These are phyloP conservation scores for Littorina saxatilis DNA, from an alignment of 1,140 invertebrate genomes.

Conservation along the genomic window DNA sequence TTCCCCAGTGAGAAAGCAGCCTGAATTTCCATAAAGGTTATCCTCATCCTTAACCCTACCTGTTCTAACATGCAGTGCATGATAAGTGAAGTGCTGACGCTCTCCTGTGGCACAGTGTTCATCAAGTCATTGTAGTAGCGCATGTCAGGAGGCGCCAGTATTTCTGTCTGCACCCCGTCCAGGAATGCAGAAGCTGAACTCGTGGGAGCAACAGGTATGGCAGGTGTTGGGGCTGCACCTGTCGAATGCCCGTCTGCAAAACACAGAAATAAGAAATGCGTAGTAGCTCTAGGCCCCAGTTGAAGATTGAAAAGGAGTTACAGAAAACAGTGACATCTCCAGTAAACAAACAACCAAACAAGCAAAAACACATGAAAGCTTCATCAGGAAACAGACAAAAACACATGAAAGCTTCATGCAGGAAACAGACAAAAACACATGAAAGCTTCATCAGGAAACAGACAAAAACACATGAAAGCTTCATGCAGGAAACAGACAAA, in stretches of 20 bases:
- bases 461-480: too few relatives aligned
- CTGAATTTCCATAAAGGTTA: too few relatives aligned
- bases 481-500: too few relatives aligned
- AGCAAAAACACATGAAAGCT: too few relatives aligned
- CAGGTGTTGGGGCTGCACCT: conserved; percentile 59
- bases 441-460: neutral
- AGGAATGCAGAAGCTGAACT: conserved; percentile 47
- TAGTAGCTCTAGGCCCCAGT: too few relatives aligned
- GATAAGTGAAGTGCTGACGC: conserved; percentile 71
- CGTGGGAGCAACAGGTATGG: conserved; percentile 38
- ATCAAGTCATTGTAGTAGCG: conserved; percentile 75
- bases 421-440: neutral
- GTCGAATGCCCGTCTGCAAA: conserved; percentile 51
- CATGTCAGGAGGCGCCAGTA: conserved; percentile 62
- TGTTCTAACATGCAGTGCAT: conserved; percentile 75
- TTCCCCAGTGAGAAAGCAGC: too few relatives aligned
- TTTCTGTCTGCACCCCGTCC: neutral
- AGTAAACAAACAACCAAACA: too few relatives aligned
- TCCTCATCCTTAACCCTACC: too few relatives aligned
- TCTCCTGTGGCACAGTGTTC: conserved; percentile 73
- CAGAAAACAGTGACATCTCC: too few relatives aligned
- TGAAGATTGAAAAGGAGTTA: too few relatives aligned
- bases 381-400: too few relatives aligned
- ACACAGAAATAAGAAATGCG: neutral
- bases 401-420: neutral